Conservation (phyloP, 2,113 vertebrate species). For the Perca flavescens region DNA sequence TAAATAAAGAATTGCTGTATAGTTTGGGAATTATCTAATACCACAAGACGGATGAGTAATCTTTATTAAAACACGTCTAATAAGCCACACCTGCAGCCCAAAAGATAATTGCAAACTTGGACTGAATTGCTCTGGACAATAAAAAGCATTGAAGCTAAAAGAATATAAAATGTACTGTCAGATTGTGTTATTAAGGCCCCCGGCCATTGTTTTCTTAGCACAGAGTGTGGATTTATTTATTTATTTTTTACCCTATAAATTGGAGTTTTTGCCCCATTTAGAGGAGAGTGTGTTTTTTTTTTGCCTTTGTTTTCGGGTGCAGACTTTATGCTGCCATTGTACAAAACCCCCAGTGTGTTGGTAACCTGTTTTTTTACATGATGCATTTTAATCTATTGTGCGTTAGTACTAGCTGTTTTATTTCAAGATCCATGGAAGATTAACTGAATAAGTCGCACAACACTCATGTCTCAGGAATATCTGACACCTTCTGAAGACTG, state of each 20-base stretch:
- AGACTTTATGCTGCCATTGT: background rate
- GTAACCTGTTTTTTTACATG: background rate
- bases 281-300: background rate
- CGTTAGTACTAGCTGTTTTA: background rate
- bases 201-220: background rate
- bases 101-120: constrained; percentile 18
- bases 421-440: background rate
- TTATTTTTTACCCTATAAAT: no score
- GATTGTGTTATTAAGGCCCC: background rate
- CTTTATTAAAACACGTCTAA: background rate
- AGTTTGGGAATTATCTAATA: background rate
- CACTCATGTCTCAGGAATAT: background rate
- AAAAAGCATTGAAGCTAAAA: background rate
- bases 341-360: background rate
- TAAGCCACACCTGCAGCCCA: constrained; percentile 5
- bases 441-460: background rate
- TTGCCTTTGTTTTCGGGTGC: background rate
- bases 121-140: background rate
- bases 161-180: background rate
- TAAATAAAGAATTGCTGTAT: background rate
- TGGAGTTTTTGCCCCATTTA: background rate
- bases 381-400: background rate
- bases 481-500: background rate
- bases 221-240: background rate
- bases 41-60: constrained; percentile 15